phyloP scores from a whole-genome alignment of 2,113 vertebrate species.

The Nipponia nippon region DNA sequence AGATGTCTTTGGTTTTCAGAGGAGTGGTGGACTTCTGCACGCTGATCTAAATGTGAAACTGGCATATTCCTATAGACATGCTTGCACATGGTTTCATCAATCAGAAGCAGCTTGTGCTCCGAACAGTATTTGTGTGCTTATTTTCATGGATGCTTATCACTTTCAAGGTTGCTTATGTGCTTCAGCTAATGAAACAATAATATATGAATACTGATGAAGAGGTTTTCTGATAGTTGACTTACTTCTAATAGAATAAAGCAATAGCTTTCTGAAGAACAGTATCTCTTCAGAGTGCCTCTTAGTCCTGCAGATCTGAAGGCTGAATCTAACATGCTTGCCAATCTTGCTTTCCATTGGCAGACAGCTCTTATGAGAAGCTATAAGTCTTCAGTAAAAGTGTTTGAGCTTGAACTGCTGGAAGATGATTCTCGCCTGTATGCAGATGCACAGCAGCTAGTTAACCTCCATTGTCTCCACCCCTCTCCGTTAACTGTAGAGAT shows the following conservation, averaged over 20 bases:
- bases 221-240: neutral
- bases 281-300: neutral
- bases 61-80: fast-evolving
- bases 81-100: neutral
- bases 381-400: neutral
- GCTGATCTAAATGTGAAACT: neutral
- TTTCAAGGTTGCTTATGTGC: neutral
- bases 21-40: neutral
- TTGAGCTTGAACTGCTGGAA: neutral
- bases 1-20: neutral
- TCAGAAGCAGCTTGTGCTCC: neutral
- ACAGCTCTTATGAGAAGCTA: neutral
- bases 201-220: neutral
- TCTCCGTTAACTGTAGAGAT: neutral
- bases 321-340: neutral
- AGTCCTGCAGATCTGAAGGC: neutral
- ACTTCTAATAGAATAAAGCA: neutral
- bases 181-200: neutral
- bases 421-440: neutral
- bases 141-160: neutral
- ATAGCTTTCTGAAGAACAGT: neutral
- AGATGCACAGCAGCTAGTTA: neutral
- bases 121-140: neutral
- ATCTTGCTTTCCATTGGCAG: neutral
- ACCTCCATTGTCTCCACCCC: neutral